Evolutionary conservation across 2,888 invertebrate genomes (phyloP).

Genomic region (Andrena praecox): DNA sequence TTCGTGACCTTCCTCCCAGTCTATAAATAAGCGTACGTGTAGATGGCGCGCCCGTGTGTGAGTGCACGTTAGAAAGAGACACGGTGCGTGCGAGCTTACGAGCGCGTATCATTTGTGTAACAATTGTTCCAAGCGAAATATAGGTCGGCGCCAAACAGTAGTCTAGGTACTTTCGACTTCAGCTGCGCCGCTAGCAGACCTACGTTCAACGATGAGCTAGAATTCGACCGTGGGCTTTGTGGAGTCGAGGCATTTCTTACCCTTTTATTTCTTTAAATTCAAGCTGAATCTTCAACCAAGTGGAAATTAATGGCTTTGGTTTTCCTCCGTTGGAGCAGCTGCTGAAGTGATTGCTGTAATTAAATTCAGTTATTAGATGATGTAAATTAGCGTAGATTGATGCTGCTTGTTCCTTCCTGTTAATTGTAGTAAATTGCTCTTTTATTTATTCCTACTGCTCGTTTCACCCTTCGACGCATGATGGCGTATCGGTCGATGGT

Average conservation of each 20-base stretch:
- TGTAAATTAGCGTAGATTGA: not conserved
- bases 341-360: not conserved
- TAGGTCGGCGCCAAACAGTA: slow-evolving; percentile 65
- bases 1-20: slow-evolving; percentile 78
- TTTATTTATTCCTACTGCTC: not conserved
- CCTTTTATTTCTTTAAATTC: not conserved
- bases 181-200: slow-evolving; percentile 22
- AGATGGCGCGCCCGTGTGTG: slow-evolving; percentile 30
- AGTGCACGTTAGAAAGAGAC: slow-evolving; percentile 34
- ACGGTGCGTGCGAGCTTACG: slow-evolving; percentile 62
- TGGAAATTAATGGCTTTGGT: too few species aligned
- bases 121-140: slow-evolving; percentile 64
- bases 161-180: slow-evolving; percentile 55
- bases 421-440: not conserved
- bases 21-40: slow-evolving; percentile 72
- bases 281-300: too few species aligned
- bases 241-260: slow-evolving; percentile 18
- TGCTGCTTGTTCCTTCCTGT: not conserved
- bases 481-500: too few species aligned
- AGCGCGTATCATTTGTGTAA: slow-evolving; percentile 64
- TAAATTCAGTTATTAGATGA: not conserved
- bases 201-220: slow-evolving; percentile 19
- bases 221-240: not conserved
- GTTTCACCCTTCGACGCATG: not conserved
- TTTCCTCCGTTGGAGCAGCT: too few species aligned